Conservation (phyloP, 1,140 invertebrate species). For the Cephus cinctus region DNA sequence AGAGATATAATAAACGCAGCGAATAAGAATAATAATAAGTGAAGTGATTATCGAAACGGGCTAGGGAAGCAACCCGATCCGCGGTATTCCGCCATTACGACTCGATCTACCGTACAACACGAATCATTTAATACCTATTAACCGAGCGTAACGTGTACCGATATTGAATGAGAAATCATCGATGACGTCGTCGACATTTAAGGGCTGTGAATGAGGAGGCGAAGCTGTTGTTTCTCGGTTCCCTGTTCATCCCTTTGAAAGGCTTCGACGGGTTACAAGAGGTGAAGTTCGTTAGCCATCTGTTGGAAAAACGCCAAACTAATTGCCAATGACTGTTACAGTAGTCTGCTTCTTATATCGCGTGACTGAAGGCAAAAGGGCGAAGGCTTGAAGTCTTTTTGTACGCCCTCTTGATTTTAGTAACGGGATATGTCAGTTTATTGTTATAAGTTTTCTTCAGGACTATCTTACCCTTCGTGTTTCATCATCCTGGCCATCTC, state of each 20-base stretch:
- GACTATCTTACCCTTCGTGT: conserved; percentile 25
- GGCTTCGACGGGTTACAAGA: conserved; percentile 25
- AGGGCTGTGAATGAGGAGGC: conserved; percentile 15
- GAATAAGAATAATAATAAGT: conserved; percentile 15
- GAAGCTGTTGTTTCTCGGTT: conserved; percentile 18
- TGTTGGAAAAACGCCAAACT: conserved; percentile 23
- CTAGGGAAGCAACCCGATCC: no score
- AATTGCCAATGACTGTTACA: conserved; percentile 6
- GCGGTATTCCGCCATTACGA: no score
- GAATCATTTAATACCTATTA: no score
- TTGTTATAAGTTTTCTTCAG: conserved; percentile 9
- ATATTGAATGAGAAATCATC: conserved; percentile 23
- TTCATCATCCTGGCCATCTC: conserved; percentile 18
- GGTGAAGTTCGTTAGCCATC: conserved; percentile 24
- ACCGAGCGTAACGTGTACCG: no score
- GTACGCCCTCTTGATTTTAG: not conserved
- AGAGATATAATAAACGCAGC: conserved; percentile 21
- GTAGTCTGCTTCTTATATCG: not conserved
- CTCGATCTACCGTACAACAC: no score
- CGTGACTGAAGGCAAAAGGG: not conserved
- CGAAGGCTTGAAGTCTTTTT: not conserved
- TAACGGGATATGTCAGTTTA: not conserved
- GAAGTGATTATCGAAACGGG: conserved; percentile 11
- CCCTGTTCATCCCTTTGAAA: conserved; percentile 5
- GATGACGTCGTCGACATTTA: conserved; percentile 26